A percentile compares a stretch with the other conserved stretches of the same genome.
phyloP scores from a whole-genome alignment of 64 coral and sea anemone species.

The Trachythela sp. region DNA sequence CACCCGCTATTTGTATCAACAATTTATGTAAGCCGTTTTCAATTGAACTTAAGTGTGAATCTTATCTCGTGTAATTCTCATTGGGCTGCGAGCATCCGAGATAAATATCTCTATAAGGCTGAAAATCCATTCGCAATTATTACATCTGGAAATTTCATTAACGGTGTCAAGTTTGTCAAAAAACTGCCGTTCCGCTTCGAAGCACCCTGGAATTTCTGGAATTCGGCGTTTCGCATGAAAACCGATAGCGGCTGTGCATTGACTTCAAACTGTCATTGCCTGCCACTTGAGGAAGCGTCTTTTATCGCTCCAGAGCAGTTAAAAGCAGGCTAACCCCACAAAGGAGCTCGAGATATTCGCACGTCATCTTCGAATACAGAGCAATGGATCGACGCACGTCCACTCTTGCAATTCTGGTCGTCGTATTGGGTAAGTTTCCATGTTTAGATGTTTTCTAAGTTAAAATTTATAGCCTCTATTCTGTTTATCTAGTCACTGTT shows the following conservation, averaged over 20 bases:
- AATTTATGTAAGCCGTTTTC: not conserved
- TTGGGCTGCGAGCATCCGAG: not conserved
- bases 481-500: too few relatives aligned
- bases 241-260: not conserved
- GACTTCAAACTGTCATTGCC: not conserved
- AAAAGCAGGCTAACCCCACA: not conserved
- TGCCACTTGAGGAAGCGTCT: not conserved
- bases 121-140: not conserved
- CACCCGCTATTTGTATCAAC: not conserved
- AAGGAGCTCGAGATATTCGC: not conserved
- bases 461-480: too few relatives aligned
- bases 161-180: not conserved
- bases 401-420: not conserved
- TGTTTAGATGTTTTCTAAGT: too few relatives aligned
- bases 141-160: not conserved
- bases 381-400: not conserved
- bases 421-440: not conserved
- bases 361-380: not conserved
- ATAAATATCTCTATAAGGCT: not conserved
- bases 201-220: not conserved
- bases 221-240: not conserved
- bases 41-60: not conserved
- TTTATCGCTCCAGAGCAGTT: not conserved
- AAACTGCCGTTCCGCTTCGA: not conserved
- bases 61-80: not conserved